Evolutionary conservation across 1,140 invertebrate genomes (phyloP).

Genomic region (Drosophila teissieri): DNA sequence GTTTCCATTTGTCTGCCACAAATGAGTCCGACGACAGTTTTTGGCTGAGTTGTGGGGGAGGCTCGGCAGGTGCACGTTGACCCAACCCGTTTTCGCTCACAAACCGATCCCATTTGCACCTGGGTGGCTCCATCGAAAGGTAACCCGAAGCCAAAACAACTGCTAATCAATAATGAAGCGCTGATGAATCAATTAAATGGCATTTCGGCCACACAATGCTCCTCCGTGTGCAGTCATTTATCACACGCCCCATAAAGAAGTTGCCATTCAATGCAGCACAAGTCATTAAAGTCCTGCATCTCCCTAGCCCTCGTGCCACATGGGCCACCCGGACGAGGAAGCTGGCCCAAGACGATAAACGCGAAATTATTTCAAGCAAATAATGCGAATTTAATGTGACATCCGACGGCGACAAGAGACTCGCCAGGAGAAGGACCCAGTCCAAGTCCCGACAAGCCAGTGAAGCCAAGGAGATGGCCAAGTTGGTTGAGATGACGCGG

Average conservation of each 20-base stretch:
- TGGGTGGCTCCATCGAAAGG: slow-evolving; percentile 30
- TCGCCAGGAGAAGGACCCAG: slow-evolving; percentile 21
- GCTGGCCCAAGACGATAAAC: slow-evolving; percentile 53
- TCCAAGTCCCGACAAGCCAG: slow-evolving; percentile 37
- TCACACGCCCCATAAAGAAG: slow-evolving; percentile 40
- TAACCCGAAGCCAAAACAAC: slow-evolving; percentile 45
- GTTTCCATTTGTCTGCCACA: slow-evolving; percentile 60
- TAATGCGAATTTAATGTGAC: slow-evolving; percentile 79
- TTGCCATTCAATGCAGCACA: slow-evolving; percentile 46
- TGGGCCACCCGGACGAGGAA: background rate
- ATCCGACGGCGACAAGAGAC: slow-evolving; percentile 69
- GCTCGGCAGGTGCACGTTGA: slow-evolving; percentile 57
- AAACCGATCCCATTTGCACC: slow-evolving; percentile 41
- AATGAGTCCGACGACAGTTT: slow-evolving; percentile 69
- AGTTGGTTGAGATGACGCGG: background rate
- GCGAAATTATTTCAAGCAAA: slow-evolving; percentile 78
- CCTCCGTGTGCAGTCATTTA: slow-evolving; percentile 48
- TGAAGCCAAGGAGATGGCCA: slow-evolving; percentile 42
- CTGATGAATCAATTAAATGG: slow-evolving; percentile 79
- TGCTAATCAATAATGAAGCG: slow-evolving; percentile 48
- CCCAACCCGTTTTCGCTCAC: slow-evolving; percentile 22
- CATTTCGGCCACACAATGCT: slow-evolving; percentile 46
- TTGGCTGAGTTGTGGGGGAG: background rate
- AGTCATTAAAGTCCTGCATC: slow-evolving; percentile 45
- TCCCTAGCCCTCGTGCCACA: slow-evolving; percentile 1